Evolutionary conservation across 2,113 vertebrate species (phyloP), one percentile per base, ranked within the genome.

Genomic region (Taurulus bubalis): DNA sequence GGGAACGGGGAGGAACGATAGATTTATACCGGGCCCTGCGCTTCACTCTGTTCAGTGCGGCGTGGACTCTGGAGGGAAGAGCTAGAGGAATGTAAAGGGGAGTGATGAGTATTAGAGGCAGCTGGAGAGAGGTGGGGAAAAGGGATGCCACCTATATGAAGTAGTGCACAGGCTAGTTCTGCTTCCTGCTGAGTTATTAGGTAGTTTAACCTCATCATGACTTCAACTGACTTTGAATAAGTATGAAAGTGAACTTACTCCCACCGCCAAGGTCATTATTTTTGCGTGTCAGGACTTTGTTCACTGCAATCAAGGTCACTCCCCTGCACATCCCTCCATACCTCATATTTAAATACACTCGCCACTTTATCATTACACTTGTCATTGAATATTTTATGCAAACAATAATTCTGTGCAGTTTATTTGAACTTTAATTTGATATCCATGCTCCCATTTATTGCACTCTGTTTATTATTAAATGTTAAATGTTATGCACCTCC

Each of bases 1-100:
- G 84, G 84, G 78, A 84, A 82, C 67, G 40, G 60, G 10, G 55
- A 74, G 70, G 82, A 65, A 83, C 84, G 84, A 64, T 80, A 42
- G 12, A 42, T 32, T 32, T 82, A 81, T 82, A 56, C 72, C 66
- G 64, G 64, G 42, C 42, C 42, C 71, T 78, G 76, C 76, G 30
- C 77, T 84, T 63, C 49, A 9, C 49, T 75, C 53, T 84, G 82
- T 73, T 79, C 58, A 60, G 83, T 86, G 80, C 78, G 78, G 77
- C 74, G 49, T 70, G 51, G 63, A 65, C 82, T 67, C 85, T n/a
- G 58, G 85, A 84, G 86, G 83, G 36, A 71, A 11, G 63, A 68
- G 32, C 34, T 3, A 12, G 30, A 47, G 53, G 15, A n/a, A 32
- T 14, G 42, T 32, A 62, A 80, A 53, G 5, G 22, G 22, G n/a